A percentile compares a stretch with the other conserved stretches of the same genome.
These are phyloP conservation scores for Falcunculus frontatus DNA, from an alignment of 2,113 vertebrate genomes.

Conservation along the genomic window DNA sequence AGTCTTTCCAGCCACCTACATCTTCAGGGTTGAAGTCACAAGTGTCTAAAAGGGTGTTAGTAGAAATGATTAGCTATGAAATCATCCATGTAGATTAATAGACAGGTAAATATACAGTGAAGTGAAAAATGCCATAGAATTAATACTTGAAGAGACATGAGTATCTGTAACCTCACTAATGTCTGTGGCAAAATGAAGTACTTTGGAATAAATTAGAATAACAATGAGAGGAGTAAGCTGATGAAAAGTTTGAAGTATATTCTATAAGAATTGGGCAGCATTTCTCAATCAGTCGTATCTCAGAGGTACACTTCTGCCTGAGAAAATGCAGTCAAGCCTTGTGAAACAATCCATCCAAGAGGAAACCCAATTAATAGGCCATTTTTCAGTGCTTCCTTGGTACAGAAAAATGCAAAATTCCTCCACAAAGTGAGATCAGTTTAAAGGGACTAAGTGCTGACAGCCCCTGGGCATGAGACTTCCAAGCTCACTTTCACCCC, in stretches of 20 bases:
- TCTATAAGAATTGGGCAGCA: neutral
- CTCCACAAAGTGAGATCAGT: neutral
- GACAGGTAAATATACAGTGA: neutral
- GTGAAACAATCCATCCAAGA: neutral
- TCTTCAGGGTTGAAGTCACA: slow-evolving; percentile 14
- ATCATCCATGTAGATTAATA: slow-evolving; percentile 39
- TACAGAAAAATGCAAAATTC: neutral
- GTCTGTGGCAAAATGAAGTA: slow-evolving; percentile 8
- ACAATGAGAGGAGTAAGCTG: neutral
- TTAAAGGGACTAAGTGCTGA: neutral
- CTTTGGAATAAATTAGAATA: slow-evolving; percentile 21
- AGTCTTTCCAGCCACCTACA: slow-evolving; percentile 41
- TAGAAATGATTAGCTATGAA: slow-evolving; percentile 32
- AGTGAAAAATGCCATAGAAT: slow-evolving; percentile 37
- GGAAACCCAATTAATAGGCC: neutral
- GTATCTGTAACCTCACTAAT: slow-evolving; percentile 4
- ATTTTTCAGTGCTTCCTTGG: neutral
- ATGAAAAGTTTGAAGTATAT: neutral
- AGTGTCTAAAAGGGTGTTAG: slow-evolving; percentile 8
- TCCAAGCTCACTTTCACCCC: neutral
- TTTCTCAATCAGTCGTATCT: neutral
- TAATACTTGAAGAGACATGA: neutral
- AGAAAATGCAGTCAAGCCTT: neutral
- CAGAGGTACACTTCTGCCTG: neutral
- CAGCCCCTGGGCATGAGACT: neutral